These are phyloP conservation scores for Pygmarrhopalites habei DNA, from an alignment of 1,140 invertebrate species.

Conservation along the genomic window DNA sequence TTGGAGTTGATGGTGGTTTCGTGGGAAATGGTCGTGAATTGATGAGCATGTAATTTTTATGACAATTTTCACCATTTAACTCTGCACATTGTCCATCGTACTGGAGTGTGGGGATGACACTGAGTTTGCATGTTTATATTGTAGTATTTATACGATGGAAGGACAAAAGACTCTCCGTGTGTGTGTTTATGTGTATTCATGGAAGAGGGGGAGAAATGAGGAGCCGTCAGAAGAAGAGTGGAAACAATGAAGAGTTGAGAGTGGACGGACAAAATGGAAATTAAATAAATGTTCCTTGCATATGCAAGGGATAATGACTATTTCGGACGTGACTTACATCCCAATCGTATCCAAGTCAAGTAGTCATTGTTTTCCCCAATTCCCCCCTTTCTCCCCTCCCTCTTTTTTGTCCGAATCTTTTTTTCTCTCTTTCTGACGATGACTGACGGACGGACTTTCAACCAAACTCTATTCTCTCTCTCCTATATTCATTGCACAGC, in stretches of 20 bases:
- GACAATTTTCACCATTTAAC: too few species aligned
- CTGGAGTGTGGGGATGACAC: too few species aligned
- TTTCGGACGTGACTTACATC: constrained; percentile 24
- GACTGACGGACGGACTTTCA: constrained; percentile 1
- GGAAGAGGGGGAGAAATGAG: not conserved
- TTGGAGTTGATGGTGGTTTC: too few species aligned
- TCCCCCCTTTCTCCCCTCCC: too few species aligned
- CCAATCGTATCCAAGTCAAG: not conserved
- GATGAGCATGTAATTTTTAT: constrained; percentile 7
- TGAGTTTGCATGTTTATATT: too few species aligned
- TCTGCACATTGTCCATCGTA: too few species aligned
- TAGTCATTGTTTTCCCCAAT: constrained; percentile 4
- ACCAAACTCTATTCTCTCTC: too few species aligned
- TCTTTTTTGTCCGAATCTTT: too few species aligned
- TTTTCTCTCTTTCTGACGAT: too few species aligned
- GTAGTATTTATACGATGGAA: not conserved
- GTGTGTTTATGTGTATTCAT: not conserved
- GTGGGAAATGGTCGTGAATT: not conserved
- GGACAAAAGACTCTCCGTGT: not conserved
- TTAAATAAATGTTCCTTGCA: constrained; percentile 27
- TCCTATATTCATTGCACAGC: not conserved
- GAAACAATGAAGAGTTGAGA: too few species aligned
- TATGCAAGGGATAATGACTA: constrained; percentile 28
- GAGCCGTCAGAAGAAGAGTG: not conserved
- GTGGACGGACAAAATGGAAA: constrained; percentile 19